Evolutionary conservation across 2,888 invertebrate genomes (phyloP).

Genomic region (Zaprionus bogoriensis): DNA sequence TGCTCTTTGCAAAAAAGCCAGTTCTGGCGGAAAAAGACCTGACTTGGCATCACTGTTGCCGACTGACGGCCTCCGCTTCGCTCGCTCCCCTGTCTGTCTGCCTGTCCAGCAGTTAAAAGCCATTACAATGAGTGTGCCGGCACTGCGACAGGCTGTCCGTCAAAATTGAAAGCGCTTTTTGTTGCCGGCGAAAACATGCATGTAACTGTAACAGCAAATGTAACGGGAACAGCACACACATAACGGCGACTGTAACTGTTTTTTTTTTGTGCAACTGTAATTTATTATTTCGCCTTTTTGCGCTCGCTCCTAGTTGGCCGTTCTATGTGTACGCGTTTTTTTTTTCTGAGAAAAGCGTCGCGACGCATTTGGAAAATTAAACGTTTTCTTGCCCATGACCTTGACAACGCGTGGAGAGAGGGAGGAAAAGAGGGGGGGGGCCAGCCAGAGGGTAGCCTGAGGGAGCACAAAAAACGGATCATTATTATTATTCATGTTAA

Average conservation of each 20-base stretch:
- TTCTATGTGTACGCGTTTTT: conserved; percentile 16
- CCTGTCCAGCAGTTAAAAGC: conserved; percentile 40
- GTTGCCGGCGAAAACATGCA: conserved; percentile 11
- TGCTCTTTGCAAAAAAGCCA: too few species aligned
- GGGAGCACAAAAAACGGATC: not conserved
- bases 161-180: conserved; percentile 28
- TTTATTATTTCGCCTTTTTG: conserved; percentile 38
- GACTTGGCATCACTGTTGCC: too few species aligned
- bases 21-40: too few species aligned
- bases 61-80: too few species aligned
- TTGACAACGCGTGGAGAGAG: not conserved
- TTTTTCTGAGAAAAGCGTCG: conserved; percentile 4
- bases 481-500: conserved; percentile 65
- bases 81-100: too few species aligned
- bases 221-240: too few species aligned
- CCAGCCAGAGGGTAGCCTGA: not conserved
- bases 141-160: conserved; percentile 48
- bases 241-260: too few species aligned
- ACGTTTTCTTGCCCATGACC: conserved; percentile 17
- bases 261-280: conserved; percentile 39
- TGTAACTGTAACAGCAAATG: too few species aligned
- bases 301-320: not conserved
- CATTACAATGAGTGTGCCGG: conserved; percentile 37
- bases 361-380: conserved; percentile 52
- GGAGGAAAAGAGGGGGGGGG: not conserved